phyloP scores from a whole-genome alignment of 2,113 vertebrate genomes.

The Callithrix jacchus region DNA sequence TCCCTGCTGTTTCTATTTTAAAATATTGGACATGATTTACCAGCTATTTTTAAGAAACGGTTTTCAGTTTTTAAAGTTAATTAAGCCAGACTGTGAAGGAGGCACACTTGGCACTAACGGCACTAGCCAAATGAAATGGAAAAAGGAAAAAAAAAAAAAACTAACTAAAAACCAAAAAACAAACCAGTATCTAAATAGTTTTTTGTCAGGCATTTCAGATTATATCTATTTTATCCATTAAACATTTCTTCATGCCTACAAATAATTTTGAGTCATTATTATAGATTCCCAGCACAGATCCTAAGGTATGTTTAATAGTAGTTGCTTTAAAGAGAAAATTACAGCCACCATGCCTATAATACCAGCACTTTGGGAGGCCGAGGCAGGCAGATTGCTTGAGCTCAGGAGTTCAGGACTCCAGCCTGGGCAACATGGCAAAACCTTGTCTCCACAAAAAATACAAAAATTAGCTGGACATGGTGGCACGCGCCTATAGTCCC shows the following conservation, averaged over 20 bases:
- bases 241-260: constrained; percentile 20
- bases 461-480: too few relatives aligned
- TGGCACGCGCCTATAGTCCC: too few relatives aligned
- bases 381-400: too few relatives aligned
- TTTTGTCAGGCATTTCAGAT: constrained; percentile 37
- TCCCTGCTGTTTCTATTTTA: background rate
- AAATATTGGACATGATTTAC: background rate
- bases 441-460: too few relatives aligned
- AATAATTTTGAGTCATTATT: background rate
- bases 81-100: constrained; percentile 16
- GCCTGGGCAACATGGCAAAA: too few relatives aligned
- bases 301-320: background rate
- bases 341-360: background rate
- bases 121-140: background rate
- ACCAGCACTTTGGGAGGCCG: too few relatives aligned
- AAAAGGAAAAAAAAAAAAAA: too few relatives aligned
- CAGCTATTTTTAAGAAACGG: background rate
- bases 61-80: constrained; percentile 43
- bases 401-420: too few relatives aligned
- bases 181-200: background rate
- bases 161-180: too few relatives aligned
- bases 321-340: constrained; percentile 43
- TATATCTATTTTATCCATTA: background rate
- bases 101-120: background rate
- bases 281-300: background rate